Base-by-base conservation (phyloP, 1,140 invertebrate genomes). In the Tetragonula clypearis region DNA sequence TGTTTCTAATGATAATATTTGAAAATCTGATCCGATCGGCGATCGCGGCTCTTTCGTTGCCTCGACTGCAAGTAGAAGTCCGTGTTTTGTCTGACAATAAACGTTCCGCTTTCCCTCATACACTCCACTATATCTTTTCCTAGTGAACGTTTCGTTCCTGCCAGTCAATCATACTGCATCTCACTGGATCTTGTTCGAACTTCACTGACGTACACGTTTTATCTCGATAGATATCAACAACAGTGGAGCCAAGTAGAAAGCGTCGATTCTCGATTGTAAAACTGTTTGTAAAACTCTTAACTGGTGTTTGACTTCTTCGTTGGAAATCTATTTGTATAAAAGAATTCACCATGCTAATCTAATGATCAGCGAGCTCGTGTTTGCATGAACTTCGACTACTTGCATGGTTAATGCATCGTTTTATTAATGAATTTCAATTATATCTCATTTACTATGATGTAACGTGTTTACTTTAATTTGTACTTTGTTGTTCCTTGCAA, bases 51-150 rank as follows among this genome's bases (percentile, higher is more conserved):
- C 35, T n/a, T 73, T 73, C 35, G 14, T 41, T 26, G 17, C 12
- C 1, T 21, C 14, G n/a, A 17, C 21, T n/a, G 14, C 41, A 49
- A 73, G 35, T 30, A 55, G 9, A 55, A 55, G 30, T 1, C 26
- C 30, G 66, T 21, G 19, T 30, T 74, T 49, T n/a, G 49, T 56
- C 72, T 14, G 72, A 74, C 72, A 74, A 74, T 74, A 26, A 19
- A 74, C 72, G n/a, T 35, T 74, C 49, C 41, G 72, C 72, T 74
- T 74, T 74, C 72, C 72, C 72, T 74, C 56, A 30, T 9, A 23
- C 49, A 12, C n/a, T 66, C 65, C 26, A 66, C 2, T 26, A 8
- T 6, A 26, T 19, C 26, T 66, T 30, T 66, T 66, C 65, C 26
- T 66, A 17, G n/a, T n/a, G 65, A 66, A 30, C 26, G 26, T 15